phyloP scores from a whole-genome alignment of 2,888 invertebrate species.

The Ypsolopha scabrella region DNA sequence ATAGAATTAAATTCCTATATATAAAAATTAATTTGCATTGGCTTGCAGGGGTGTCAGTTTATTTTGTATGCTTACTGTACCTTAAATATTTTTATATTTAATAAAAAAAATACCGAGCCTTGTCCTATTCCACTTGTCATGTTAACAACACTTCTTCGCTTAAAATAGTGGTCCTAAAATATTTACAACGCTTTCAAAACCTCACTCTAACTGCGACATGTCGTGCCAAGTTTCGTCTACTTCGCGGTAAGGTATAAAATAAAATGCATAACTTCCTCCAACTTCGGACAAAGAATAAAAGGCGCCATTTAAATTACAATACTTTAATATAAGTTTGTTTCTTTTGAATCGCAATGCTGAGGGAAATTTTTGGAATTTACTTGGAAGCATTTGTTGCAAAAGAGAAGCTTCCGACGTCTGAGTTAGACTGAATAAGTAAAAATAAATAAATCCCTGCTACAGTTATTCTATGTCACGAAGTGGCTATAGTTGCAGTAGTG shows the following conservation, averaged over 20 bases:
- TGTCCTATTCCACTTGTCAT: background rate
- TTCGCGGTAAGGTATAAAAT: slow-evolving; percentile 18
- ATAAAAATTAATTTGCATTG: too few species aligned
- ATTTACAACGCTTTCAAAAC: slow-evolving; percentile 7
- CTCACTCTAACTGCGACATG: slow-evolving; percentile 1
- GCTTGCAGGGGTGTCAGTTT: too few species aligned
- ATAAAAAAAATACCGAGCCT: too few species aligned
- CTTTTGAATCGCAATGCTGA: slow-evolving; percentile 48
- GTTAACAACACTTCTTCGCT: too few species aligned
- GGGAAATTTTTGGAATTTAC: slow-evolving; percentile 59
- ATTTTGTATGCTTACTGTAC: too few species aligned
- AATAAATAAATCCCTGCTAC: slow-evolving; percentile 23
- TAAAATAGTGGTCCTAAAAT: too few species aligned
- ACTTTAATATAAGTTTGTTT: slow-evolving; percentile 58
- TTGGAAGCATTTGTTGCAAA: slow-evolving; percentile 52
- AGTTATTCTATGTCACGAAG: too few species aligned
- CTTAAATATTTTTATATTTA: too few species aligned
- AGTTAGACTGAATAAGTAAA: slow-evolving; percentile 38
- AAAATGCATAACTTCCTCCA: slow-evolving; percentile 40
- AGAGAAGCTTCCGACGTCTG: slow-evolving; percentile 43
- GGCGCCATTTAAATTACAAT: slow-evolving; percentile 45
- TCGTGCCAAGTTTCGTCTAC: background rate
- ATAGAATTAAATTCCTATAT: too few species aligned
- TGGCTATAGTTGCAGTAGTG: too few species aligned
- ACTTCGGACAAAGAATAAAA: slow-evolving; percentile 40